A percentile compares a stretch with the other conserved stretches of the same genome.
Evolutionary conservation across 2,797 vertebrate genomes (phyloP).

Genomic region (Lutjanus campechanus): DNA sequence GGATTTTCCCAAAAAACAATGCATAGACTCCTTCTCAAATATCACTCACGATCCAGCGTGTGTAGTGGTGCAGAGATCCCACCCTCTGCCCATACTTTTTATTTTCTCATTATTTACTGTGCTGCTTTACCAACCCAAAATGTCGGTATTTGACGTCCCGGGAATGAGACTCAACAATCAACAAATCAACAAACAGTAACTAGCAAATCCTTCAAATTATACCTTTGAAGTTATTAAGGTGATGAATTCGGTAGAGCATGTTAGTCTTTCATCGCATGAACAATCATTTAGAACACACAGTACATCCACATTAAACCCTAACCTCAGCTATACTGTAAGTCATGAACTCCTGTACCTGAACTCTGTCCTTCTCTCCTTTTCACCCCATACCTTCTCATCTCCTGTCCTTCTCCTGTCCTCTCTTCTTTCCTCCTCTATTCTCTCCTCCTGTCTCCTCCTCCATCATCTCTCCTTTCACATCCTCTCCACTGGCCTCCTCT

Average conservation of each 20-base stretch:
- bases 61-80: no score
- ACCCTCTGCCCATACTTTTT: no score
- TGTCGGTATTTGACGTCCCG: no score
- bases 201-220: no score
- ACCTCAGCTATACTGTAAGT: constrained; percentile 71
- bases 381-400: constrained; percentile 72
- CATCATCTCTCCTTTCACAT: constrained; percentile 72
- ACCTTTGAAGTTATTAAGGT: no score
- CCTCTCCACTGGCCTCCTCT: constrained; percentile 63
- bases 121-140: no score
- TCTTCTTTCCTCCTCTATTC: constrained; percentile 56
- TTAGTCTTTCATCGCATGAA: constrained; percentile 17
- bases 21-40: no score
- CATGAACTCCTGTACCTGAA: constrained; percentile 89
- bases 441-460: constrained; percentile 42
- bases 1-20: no score
- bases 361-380: constrained; percentile 89
- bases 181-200: no score
- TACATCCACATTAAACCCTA: constrained; percentile 25
- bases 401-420: constrained; percentile 45
- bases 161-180: no score
- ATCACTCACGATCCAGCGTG: no score
- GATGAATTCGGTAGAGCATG: background rate
- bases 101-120: no score
- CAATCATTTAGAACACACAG: background rate